Base-by-base conservation (phyloP, 2,797 vertebrate genomes). In the Pelochelys cantorii region DNA sequence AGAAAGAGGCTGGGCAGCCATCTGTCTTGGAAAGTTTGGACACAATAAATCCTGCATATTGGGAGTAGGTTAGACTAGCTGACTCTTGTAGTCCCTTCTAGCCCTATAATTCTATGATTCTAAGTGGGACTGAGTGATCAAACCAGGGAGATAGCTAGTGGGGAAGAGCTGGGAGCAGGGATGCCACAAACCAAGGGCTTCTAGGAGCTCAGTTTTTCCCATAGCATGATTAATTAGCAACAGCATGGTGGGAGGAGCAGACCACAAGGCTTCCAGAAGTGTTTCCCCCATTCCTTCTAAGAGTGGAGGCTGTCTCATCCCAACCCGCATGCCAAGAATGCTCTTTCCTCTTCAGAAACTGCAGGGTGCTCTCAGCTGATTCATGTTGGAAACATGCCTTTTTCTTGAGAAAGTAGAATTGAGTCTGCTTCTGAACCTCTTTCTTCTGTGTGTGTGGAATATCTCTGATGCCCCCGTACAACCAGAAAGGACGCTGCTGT, bases 321-420 rank as follows among this genome's bases (percentile, higher is more conserved):
- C 3, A 82, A 78, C 85, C 57, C 84, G 34, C 1, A 1, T 85
- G 37, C 22, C 31, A 75, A 80, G 57, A 85, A 53, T 48, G 14
- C 3, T 91, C 4, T 86, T 89, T 10, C 62, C 6, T 68, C 31
- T 13, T 56, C 81, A 8, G 5, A 25, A 2, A 62, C 42, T 84
- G 14, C 14, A 87, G 31, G 55, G 23, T 60, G 34, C 2, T 93
- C 60, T 84, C 13, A 84, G 52, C 8, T 29, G 11, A 89, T 60
- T 29, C 11, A 20, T 84, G 68, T 8, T 5, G 15, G 71, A 89
- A 87, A 80, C 7, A 3, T 15, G 4, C 0, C 0, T 1, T 13
- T 83, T 6, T 18, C 55, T 68, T 7, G 0, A 9, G 15, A 86
- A 86, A 52, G 2, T 87, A 56, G 57, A 1, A 79, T 55, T 1